Evolutionary conservation across 2,113 vertebrate species (phyloP), one percentile per base, ranked within the genome.

Genomic region (Cathartes aura): DNA sequence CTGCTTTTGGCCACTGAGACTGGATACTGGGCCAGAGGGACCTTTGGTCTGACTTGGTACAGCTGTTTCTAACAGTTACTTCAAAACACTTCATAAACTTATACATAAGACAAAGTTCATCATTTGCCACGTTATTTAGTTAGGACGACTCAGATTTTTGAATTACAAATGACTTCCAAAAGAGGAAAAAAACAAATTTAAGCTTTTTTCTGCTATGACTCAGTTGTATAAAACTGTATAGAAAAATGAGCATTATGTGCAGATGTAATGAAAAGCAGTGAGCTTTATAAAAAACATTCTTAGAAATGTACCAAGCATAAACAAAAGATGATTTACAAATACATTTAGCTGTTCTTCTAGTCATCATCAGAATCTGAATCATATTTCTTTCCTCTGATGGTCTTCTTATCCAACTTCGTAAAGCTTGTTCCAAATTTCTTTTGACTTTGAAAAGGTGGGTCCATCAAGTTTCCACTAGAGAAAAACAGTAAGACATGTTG

Each of bases 321-420:
- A 97, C 89, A 98, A 98, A 97, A 97, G 88, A 95, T 63, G 89
- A 95, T 96, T 94, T 97, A 96, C 63, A 98, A 96, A 97, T 80
- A 97, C 87, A 90, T 94, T 74, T 55, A 83, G 90, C 4, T 17
- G 43, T 63, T 91, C 62, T 89, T 98, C 98, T 99, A 99, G 96
- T 99, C 99, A 63, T 99, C 99, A 72, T 99, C 99, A 63, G 99
- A 99, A 95, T 99, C 99, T 12, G 99, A 99, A 96, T 99, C 99
- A 3, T 99, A 99, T 58, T 96, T 99, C 97, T 98, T 98, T 75
- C 99, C 99, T 99, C 99, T 98, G 98, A 99, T 99, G 53, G 98
- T 99, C 98, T 99, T 99, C 98, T 99, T 99, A 96, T 99, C 99
- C 98, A 99, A 81, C 96, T 99, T 99, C 36, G 98, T 99, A 94